phyloP scores from a whole-genome alignment of 2,888 invertebrate genomes.

The Esperia sulphurella region DNA sequence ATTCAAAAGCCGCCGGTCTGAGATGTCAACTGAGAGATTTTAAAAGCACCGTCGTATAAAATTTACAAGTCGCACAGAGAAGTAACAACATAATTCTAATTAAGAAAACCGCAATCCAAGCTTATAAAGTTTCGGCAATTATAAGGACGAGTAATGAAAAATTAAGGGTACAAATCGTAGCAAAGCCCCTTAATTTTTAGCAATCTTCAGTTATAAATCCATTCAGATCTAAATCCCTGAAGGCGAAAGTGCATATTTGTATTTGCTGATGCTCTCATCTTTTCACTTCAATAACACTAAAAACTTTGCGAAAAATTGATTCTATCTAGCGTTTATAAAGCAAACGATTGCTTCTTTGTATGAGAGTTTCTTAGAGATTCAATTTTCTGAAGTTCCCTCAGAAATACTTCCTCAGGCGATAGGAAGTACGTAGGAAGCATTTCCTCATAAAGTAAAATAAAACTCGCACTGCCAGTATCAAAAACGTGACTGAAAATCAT shows the following conservation, averaged over 20 bases:
- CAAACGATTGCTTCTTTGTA: no score
- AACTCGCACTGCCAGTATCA: not conserved
- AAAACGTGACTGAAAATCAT: no score
- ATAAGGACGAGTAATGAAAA: conserved; percentile 6
- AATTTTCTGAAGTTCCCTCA: no score
- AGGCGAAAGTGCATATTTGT: no score
- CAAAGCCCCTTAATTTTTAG: not conserved
- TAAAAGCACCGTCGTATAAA: not conserved
- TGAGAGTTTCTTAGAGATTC: no score
- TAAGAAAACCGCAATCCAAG: conserved; percentile 21
- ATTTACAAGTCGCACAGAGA: conserved; percentile 18
- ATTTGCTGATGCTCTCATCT: no score
- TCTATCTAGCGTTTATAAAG: no score
- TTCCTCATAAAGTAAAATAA: not conserved
- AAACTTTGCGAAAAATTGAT: no score
- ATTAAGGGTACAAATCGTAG: not conserved
- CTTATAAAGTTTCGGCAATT: conserved; percentile 28
- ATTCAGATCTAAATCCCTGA: no score
- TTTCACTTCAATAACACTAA: no score
- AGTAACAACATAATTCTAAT: conserved; percentile 18
- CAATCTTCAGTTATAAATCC: no score
- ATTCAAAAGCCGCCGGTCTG: conserved; percentile 20
- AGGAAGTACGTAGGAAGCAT: not conserved
- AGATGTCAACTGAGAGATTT: conserved; percentile 6
- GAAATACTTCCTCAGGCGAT: not conserved